Conservation (phyloP, 2,113 vertebrate genomes). For the Bos indicus region DNA sequence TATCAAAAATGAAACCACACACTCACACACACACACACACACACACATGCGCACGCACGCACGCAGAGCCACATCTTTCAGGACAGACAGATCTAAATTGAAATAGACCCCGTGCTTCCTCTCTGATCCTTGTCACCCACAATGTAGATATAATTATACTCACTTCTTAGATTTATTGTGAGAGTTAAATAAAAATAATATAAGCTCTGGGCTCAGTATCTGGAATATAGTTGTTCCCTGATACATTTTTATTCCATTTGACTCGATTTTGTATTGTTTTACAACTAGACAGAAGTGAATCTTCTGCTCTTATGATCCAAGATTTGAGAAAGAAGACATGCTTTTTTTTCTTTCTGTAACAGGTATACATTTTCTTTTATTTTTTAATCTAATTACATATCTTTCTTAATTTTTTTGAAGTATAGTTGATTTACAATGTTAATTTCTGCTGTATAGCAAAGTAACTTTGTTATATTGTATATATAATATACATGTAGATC, state of each 20-base stretch:
- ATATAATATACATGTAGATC: background rate
- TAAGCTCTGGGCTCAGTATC: background rate
- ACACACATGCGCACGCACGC: accelerated
- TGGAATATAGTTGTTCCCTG: background rate
- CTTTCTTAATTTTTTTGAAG: background rate
- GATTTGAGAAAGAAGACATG: background rate
- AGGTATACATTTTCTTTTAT: background rate
- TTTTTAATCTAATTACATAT: background rate
- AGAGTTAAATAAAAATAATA: slow-evolving; percentile 15
- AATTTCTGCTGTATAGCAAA: background rate
- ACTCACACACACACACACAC: accelerated
- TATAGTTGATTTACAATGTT: background rate
- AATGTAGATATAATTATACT: background rate
- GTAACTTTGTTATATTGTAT: background rate
- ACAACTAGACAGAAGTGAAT: background rate
- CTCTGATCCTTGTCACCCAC: background rate
- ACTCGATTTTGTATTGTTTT: background rate
- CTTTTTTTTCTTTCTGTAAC: background rate
- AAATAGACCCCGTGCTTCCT: background rate
- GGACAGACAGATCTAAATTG: background rate
- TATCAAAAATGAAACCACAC: background rate
- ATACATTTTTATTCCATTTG: background rate
- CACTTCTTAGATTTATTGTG: background rate
- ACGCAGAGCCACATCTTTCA: background rate
- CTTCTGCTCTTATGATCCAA: background rate